Conservation (phyloP, 1,140 invertebrate species). For the Sinonovacula constricta region DNA sequence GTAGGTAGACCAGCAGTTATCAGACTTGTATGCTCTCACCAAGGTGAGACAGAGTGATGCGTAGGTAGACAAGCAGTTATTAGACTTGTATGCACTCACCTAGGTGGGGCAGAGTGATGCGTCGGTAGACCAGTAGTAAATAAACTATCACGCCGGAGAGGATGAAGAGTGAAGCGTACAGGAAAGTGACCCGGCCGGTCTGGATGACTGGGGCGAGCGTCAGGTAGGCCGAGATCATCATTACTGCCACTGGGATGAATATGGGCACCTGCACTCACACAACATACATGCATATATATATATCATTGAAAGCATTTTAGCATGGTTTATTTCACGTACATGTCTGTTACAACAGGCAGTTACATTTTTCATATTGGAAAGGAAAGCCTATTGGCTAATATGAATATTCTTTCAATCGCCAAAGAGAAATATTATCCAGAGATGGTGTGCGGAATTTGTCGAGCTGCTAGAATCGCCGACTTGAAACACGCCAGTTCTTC, state of each 20-base stretch:
- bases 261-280: slow-evolving; percentile 84
- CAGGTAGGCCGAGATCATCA: slow-evolving; percentile 86
- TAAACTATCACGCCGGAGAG: slow-evolving; percentile 86
- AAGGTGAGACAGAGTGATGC: background rate
- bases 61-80: background rate
- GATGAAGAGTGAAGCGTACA: slow-evolving; percentile 87
- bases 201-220: slow-evolving; percentile 87
- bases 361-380: background rate
- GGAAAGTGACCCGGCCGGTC: slow-evolving; percentile 87
- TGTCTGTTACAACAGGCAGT: background rate
- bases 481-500: too few species aligned
- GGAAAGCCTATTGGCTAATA: too few species aligned
- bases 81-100: slow-evolving; percentile 58
- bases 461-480: background rate
- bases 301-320: background rate
- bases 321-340: background rate
- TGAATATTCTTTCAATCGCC: too few species aligned
- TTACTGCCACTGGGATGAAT: slow-evolving; percentile 85
- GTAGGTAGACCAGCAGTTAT: too few species aligned
- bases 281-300: slow-evolving; percentile 2
- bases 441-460: too few species aligned
- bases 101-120: slow-evolving; percentile 75
- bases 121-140: slow-evolving; percentile 87
- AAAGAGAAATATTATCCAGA: too few species aligned
- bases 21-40: too few species aligned